These are phyloP conservation scores for Elysia chlorotica DNA, from an alignment of 1,140 invertebrate species.

Conservation along the genomic window DNA sequence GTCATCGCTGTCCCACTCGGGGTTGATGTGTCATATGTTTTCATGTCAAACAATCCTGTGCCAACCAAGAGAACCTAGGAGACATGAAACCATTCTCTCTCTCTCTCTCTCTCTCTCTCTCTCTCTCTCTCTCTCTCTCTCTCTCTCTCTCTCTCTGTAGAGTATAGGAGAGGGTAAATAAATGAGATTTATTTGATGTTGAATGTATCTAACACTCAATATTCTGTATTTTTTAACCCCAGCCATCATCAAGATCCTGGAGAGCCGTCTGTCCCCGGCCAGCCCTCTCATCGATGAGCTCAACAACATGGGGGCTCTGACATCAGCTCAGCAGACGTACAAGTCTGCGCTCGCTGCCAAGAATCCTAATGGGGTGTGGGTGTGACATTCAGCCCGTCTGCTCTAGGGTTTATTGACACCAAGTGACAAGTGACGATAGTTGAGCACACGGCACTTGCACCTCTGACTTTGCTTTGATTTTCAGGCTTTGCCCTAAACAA, in stretches of 20 bases:
- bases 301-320: background rate
- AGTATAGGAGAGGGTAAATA: background rate
- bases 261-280: background rate
- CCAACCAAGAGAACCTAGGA: no score
- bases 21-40: no score
- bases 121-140: background rate
- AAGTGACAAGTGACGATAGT: no score
- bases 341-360: background rate
- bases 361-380: conserved; percentile 12
- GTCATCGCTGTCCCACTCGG: no score
- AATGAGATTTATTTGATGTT: background rate
- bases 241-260: conserved; percentile 17
- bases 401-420: no score
- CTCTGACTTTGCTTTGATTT: no score
- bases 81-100: background rate
- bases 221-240: background rate
- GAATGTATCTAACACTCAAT: background rate
- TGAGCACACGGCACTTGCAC: no score
- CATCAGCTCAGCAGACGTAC: conserved; percentile 4
- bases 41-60: no score
- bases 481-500: no score
- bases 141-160: background rate
- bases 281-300: background rate
- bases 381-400: no score
- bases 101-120: background rate